These are phyloP conservation scores for Quiscalus mexicanus DNA, from an alignment of 2,113 vertebrate species.

Conservation along the genomic window DNA sequence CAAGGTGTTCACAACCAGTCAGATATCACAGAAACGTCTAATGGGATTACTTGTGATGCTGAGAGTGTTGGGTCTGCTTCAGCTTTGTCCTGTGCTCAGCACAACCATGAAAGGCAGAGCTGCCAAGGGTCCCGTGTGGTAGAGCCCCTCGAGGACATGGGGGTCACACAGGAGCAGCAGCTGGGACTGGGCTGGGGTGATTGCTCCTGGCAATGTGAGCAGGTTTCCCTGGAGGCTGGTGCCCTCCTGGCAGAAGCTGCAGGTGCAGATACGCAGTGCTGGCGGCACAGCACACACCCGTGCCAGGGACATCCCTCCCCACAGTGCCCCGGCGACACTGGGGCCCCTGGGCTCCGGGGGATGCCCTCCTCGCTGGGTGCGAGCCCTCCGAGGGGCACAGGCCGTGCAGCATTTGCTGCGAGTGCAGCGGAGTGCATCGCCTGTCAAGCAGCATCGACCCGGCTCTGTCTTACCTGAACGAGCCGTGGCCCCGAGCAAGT, in stretches of 20 bases:
- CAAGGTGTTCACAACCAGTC: fast-evolving
- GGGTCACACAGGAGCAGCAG: not conserved
- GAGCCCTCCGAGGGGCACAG: not conserved
- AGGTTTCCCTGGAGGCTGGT: not conserved
- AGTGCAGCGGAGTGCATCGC: not conserved
- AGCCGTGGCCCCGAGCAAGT: not conserved
- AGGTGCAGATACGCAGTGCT: not conserved
- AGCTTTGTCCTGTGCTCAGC: not conserved
- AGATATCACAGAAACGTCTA: not conserved
- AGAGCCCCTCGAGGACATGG: not conserved
- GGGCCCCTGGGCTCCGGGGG: not conserved
- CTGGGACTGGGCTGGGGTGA: not conserved
- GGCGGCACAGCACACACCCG: not conserved
- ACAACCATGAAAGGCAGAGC: not conserved
- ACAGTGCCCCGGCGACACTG: fast-evolving
- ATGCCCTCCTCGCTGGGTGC: not conserved
- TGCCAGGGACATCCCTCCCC: not conserved
- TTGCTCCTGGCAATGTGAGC: not conserved
- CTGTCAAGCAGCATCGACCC: slow-evolving; percentile 55
- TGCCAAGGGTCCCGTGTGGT: not conserved
- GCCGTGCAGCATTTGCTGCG: not conserved
- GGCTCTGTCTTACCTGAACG: slow-evolving; percentile 14
- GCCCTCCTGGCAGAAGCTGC: not conserved
- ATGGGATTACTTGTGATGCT: not conserved
- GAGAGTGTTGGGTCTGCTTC: not conserved